Base-by-base conservation (phyloP, 2,113 vertebrate species). In the Platysteira castanea region DNA sequence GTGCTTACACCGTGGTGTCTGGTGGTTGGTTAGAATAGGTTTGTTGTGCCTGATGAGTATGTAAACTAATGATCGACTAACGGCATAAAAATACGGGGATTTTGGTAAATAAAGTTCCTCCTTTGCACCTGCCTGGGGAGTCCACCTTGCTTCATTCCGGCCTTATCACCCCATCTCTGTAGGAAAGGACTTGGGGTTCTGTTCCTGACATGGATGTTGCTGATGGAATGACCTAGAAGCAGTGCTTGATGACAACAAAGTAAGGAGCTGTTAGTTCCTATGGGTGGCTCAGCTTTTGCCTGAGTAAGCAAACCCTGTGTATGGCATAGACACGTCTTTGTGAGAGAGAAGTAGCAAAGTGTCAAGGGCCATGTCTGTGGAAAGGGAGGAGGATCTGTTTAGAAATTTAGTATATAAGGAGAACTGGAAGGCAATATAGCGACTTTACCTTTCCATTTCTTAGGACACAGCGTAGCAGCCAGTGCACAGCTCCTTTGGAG, bases 261-360 rank as follows among this genome's bases (percentile, higher is more conserved):
- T 9, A 6, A 54, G 70, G 44, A 82, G 46, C 5, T 1, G 5
- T 23, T 69, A 21, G 31, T 50, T 23, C 20, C 9, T 24, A 1
- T 1, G 14, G 8, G 26, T 28, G 13, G 31, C 54, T 64, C 83
- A 71, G 78, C 15, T 84, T 56, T 44, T 49, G 19, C n/a, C 16
- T 19, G 37, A 52, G 37, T n/a, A 7, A 75, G 46, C 15, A 46
- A 68, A 26, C 0, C 1, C 33, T 5, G 0, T 6, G 24, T 35
- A 19, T 15, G 54, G 31, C 69, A 52, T 0, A 11, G 53, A n/a
- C 49, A 11, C 16, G 44, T 49, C 31, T 63, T 21, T 2, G 2
- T n/a, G 39, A 77, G 53, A 65, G 50, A 57, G 26, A n/a, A 47
- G 27, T 15, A 35, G 56, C 67, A 10, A 70, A 70, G 30, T 2